Conservation (phyloP, 2,113 vertebrate genomes). For the Alethe castanea region DNA sequence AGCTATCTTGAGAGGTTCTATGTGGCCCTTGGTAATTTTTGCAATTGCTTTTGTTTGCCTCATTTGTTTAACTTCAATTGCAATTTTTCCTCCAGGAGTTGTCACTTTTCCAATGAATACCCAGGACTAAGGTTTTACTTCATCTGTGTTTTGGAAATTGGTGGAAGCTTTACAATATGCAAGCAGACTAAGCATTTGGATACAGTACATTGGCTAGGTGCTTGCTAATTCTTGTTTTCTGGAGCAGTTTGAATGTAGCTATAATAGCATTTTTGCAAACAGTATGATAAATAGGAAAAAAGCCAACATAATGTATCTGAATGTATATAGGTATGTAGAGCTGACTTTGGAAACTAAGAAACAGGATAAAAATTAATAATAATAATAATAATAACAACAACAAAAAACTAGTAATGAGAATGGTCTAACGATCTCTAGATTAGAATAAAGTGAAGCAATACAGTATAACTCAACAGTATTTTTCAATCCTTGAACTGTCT, state of each 20-base stretch:
- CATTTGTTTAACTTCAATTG: background rate
- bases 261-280: background rate
- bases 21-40: background rate
- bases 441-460: background rate
- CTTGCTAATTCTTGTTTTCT: background rate
- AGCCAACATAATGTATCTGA: accelerated
- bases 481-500: background rate
- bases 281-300: background rate
- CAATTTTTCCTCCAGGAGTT: background rate
- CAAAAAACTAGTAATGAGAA: background rate
- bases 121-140: background rate
- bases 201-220: background rate
- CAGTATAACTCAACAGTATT: background rate
- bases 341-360: background rate
- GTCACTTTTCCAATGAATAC: background rate
- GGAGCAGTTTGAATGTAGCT: background rate
- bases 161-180: background rate
- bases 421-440: background rate
- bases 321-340: background rate
- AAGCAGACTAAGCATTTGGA: background rate
- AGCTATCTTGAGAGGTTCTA: background rate
- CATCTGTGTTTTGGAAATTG: background rate
- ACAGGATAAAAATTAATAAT: background rate
- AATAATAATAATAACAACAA: accelerated
- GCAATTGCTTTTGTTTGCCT: background rate